Evolutionary conservation across 2,113 vertebrate species (phyloP).

Genomic region (Pipa parva): DNA sequence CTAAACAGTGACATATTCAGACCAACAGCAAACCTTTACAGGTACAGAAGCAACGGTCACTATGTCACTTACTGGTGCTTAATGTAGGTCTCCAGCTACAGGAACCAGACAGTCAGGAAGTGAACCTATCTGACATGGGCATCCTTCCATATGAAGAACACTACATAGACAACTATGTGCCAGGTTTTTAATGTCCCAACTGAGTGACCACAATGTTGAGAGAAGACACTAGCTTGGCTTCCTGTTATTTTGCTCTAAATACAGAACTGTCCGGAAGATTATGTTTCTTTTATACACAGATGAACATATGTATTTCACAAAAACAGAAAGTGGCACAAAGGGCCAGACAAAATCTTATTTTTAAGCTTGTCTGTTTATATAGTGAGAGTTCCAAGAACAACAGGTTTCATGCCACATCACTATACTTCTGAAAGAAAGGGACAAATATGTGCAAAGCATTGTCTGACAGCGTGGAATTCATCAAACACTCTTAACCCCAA

Average conservation of each 20-base stretch:
- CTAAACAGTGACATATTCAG: not conserved
- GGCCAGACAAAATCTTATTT: slow-evolving; percentile 51
- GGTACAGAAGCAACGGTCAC: slow-evolving; percentile 18
- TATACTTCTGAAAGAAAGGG: slow-evolving; percentile 45
- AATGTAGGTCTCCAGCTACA: slow-evolving; percentile 37
- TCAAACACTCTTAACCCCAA: slow-evolving; percentile 50
- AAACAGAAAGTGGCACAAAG: not conserved
- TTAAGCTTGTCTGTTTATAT: slow-evolving; percentile 64
- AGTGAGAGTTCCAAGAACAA: slow-evolving; percentile 62
- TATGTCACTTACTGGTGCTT: slow-evolving; percentile 21
- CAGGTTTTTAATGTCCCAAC: not conserved
- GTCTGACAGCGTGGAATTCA: slow-evolving; percentile 51
- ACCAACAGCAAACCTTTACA: slow-evolving; percentile 10
- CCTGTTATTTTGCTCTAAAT: slow-evolving; percentile 51
- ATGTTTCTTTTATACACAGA: slow-evolving; percentile 49
- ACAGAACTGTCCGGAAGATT: slow-evolving; percentile 44
- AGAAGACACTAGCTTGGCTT: slow-evolving; percentile 42
- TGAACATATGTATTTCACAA: not conserved
- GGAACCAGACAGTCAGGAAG: slow-evolving; percentile 45
- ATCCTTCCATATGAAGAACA: slow-evolving; percentile 40
- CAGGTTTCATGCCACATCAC: slow-evolving; percentile 55
- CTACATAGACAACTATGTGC: slow-evolving; percentile 18
- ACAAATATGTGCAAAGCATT: slow-evolving; percentile 53
- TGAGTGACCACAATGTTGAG: slow-evolving; percentile 35
- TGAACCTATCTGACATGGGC: slow-evolving; percentile 38